Base-by-base conservation (phyloP, 2,888 invertebrate genomes). In the Coenonympha arcania region DNA sequence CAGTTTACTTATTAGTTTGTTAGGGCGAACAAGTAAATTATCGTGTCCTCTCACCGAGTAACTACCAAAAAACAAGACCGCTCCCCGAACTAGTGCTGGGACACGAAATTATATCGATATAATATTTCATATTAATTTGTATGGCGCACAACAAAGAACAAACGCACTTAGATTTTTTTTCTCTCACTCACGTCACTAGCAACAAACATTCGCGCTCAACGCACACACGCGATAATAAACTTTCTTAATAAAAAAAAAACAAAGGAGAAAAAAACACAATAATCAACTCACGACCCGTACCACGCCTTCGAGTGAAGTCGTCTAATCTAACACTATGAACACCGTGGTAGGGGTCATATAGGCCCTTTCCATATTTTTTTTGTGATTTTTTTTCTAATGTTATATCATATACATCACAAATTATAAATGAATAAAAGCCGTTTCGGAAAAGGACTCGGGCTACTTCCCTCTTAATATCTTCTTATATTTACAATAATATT, bases 121-220 rank as follows among this genome's bases (percentile, higher is more conserved):
- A 61, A 53, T 52, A 55, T 68, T 71, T 53, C 53, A 50, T 71
- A 62, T 62, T 61, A 68, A 72, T 65, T 68, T 73, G 44, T 71
- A 79, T 70, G 76, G 82, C 82, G 83, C 72, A 73, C 75, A 83
- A 83, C 84, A 81, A 73, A 69, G 76, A 84, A 85, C 83, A 76
- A 71, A 75, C 81, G 83, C 83, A 68, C 78, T 70, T 73, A 78
- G 67, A 76, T 73, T 67, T 63, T 67, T 63, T n/a, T n/a, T 67
- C 66, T 69, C 60, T 75, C 71, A 70, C 71, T 71, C 72, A 70
- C 73, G 68, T 64, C 70, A 69, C 57, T 64, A 68, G 61, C 63
- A 76, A 72, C 74, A 73, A 75, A 67, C 66, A 64, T 56, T 63
- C 65, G 67, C 67, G 64, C 63, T 64, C 62, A 56, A 57, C 68